phyloP scores from a whole-genome alignment of 1,140 invertebrate genomes.

The Homalodisca vitripennis region DNA sequence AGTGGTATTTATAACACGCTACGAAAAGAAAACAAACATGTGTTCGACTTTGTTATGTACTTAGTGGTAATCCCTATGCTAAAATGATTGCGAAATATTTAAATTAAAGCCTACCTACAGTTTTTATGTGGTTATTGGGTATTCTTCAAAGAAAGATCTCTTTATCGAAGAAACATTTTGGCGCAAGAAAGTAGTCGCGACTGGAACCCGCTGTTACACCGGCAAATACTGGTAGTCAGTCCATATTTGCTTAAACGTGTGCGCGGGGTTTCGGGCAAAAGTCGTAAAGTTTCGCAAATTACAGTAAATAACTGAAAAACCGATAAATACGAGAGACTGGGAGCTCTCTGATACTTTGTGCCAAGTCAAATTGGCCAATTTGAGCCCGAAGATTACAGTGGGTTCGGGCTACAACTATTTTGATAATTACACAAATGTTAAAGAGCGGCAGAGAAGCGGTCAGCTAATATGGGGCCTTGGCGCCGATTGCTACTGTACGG shows the following conservation, averaged over 20 bases:
- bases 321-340: slow-evolving; percentile 1
- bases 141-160: too few relatives aligned
- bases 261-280: background rate
- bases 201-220: background rate
- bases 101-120: too few relatives aligned
- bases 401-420: background rate
- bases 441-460: background rate
- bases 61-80: too few relatives aligned
- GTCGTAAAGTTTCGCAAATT: background rate
- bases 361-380: slow-evolving; percentile 2
- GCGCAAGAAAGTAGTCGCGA: background rate
- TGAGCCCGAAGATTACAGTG: background rate
- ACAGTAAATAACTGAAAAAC: background rate
- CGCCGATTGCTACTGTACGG: background rate
- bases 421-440: slow-evolving; percentile 11
- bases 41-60: too few relatives aligned
- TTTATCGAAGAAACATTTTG: background rate
- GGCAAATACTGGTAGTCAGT: slow-evolving; percentile 1
- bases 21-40: too few relatives aligned
- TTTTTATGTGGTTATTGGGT: too few relatives aligned
- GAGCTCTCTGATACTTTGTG: background rate
- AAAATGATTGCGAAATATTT: too few relatives aligned
- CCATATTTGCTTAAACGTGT: background rate
- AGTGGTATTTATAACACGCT: too few relatives aligned
- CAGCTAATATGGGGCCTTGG: background rate